A percentile compares a stretch with the other conserved stretches of the same genome.
Conservation (phyloP, 2,888 invertebrate genomes). For the Andrena praecox region DNA sequence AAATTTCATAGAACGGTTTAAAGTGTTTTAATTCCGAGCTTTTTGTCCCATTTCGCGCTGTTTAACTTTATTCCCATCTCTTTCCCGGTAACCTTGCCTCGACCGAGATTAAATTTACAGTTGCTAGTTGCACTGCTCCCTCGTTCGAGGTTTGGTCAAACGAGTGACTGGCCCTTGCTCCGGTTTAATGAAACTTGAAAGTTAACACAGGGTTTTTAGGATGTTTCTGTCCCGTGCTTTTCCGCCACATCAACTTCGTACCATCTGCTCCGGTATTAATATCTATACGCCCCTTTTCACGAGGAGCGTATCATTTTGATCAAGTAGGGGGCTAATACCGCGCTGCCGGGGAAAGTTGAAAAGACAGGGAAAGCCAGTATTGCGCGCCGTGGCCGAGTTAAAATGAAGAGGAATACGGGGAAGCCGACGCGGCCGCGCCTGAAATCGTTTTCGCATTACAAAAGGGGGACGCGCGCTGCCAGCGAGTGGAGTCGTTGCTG, state of each 20-base stretch:
- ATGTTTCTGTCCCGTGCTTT: too few relatives aligned
- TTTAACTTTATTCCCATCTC: conserved; percentile 23
- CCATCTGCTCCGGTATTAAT: not conserved
- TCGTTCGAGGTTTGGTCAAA: too few relatives aligned
- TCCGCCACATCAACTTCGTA: too few relatives aligned
- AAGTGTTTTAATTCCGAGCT: not conserved
- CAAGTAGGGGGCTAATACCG: conserved; percentile 18
- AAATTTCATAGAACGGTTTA: not conserved
- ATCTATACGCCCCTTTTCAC: not conserved
- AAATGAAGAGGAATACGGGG: conserved; percentile 35
- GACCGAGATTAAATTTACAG: not conserved
- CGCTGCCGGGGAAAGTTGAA: conserved; percentile 5
- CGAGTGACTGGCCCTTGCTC: too few relatives aligned
- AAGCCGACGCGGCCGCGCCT: conserved; percentile 33
- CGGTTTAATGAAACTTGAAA: too few relatives aligned
- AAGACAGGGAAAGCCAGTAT: not conserved
- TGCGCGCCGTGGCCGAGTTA: not conserved
- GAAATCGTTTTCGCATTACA: conserved; percentile 54
- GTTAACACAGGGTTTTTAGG: too few relatives aligned
- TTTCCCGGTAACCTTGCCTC: not conserved
- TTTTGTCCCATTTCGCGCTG: not conserved
- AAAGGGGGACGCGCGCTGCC: conserved; percentile 1
- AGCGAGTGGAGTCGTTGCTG: conserved; percentile 18
- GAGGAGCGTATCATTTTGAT: not conserved
- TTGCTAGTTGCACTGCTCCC: too few relatives aligned